Conservation (phyloP, 1,140 invertebrate species). For the Penaeus indicus region DNA sequence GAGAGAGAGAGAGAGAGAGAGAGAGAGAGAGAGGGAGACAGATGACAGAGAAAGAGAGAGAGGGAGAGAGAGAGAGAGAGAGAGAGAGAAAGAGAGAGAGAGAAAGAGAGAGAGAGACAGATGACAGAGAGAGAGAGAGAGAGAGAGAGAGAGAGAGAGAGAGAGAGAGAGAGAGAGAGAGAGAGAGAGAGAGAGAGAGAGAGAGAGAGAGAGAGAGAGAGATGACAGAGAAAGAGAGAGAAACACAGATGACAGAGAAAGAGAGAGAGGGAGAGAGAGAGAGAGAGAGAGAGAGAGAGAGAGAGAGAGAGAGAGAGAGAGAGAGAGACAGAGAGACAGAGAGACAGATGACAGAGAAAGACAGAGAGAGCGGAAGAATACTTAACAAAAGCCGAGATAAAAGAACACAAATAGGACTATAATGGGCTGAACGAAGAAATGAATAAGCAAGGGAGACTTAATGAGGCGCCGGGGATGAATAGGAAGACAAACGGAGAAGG, state of each 20-base stretch:
- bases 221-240: background rate
- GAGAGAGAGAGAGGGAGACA: background rate
- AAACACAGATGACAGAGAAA: background rate
- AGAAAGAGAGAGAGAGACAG: background rate
- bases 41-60: background rate
- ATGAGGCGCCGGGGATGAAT: no score
- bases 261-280: background rate
- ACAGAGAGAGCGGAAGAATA: background rate
- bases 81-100: background rate
- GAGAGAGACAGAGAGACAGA: background rate
- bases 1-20: background rate
- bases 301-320: background rate
- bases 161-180: no score
- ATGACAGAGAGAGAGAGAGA: background rate
- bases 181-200: background rate
- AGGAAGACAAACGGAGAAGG: no score
- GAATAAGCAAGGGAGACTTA: no score
- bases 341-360: background rate
- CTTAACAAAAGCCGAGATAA: background rate
- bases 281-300: background rate
- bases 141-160: no score
- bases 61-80: background rate
- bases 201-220: background rate
- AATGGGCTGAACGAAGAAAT: background rate
- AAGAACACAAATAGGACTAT: conserved; percentile 17